These are phyloP conservation scores for Gambelia wislizenii DNA, from an alignment of 2,797 vertebrate genomes.

Conservation along the genomic window DNA sequence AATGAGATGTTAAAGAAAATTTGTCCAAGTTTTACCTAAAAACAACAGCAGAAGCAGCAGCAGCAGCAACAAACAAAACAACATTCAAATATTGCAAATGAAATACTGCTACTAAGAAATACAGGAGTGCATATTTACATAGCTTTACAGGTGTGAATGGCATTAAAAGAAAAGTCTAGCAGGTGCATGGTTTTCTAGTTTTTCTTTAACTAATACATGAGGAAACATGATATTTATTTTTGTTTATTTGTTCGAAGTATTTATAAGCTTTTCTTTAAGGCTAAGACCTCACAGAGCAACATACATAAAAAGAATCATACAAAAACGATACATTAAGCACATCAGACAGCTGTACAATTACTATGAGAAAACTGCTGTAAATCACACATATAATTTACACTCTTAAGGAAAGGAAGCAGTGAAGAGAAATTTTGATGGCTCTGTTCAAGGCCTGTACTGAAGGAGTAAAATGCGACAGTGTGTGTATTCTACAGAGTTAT, in stretches of 20 bases:
- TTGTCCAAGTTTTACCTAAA: not conserved
- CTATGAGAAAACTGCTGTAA: not conserved
- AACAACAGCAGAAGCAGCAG: not conserved
- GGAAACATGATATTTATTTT: not conserved
- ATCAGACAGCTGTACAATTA: not conserved
- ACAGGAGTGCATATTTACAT: not conserved
- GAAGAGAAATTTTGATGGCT: not conserved
- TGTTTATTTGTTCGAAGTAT: not conserved
- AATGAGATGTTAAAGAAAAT: not conserved
- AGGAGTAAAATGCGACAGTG: not conserved
- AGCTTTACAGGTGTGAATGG: conserved; percentile 17
- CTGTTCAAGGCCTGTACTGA: not conserved
- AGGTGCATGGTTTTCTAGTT: conserved; percentile 8
- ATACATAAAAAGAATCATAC: not conserved
- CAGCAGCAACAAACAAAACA: too few relatives aligned
- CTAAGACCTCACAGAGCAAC: not conserved
- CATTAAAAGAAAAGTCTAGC: conserved; percentile 34
- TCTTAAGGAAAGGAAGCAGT: not conserved
- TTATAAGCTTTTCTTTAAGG: not conserved
- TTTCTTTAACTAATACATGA: not conserved
- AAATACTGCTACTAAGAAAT: not conserved
- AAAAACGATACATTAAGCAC: not conserved
- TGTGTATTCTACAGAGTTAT: too few relatives aligned
- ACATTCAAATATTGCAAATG: too few relatives aligned
- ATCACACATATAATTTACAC: not conserved